A percentile compares a stretch with the other conserved stretches of the same genome.
Evolutionary conservation across 2,113 vertebrate genomes (phyloP).

Genomic region (Sinocyclocheilus grahami): DNA sequence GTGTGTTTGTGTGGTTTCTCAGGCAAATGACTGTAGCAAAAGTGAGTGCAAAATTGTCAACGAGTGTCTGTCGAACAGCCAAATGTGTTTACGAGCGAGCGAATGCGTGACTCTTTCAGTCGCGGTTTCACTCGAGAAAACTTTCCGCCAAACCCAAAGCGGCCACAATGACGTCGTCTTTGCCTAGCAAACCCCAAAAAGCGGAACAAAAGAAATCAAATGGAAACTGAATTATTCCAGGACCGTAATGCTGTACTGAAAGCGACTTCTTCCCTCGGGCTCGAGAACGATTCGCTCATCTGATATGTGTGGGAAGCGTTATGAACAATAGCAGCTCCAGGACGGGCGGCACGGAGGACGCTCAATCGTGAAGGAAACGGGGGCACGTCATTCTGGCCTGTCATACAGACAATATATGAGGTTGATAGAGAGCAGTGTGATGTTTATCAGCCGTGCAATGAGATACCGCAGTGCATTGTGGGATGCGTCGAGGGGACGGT

Average conservation of each 20-base stretch:
- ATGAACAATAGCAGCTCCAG: not conserved
- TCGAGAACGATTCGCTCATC: not conserved
- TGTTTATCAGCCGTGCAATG: not conserved
- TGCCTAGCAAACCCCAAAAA: not conserved
- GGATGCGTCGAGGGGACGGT: not conserved
- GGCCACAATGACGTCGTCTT: not conserved
- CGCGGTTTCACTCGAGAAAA: not conserved
- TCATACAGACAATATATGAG: not conserved
- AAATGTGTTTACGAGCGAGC: not conserved
- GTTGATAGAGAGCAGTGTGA: not conserved
- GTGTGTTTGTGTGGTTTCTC: not conserved
- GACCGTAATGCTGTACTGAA: not conserved
- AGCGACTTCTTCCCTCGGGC: not conserved
- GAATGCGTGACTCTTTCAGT: not conserved
- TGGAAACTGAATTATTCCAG: not conserved
- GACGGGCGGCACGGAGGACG: not conserved
- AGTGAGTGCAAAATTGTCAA: not conserved
- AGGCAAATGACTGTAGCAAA: not conserved
- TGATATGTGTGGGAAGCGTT: constrained; percentile 3
- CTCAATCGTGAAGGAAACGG: not conserved
- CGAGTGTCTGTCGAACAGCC: not conserved
- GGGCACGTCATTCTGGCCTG: not conserved
- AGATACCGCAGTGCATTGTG: not conserved
- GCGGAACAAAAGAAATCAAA: not conserved
- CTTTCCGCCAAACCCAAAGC: not conserved